Conservation (phyloP, 2,113 vertebrate species). For the human (Homo sapiens) region DNA sequence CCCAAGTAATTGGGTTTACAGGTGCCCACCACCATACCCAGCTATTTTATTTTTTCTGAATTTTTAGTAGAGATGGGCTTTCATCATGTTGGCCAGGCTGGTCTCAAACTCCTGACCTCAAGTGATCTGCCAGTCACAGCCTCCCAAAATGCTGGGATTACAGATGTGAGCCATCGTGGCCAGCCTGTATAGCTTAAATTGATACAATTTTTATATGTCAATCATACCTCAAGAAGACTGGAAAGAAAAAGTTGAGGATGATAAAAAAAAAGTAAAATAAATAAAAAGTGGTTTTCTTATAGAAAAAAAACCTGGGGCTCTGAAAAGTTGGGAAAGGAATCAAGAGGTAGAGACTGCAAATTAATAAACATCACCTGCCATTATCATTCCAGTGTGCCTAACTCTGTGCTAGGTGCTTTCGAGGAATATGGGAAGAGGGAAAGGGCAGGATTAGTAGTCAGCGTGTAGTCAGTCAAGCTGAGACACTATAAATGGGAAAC, state of each 20-base stretch:
- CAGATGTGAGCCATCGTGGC: too few species aligned
- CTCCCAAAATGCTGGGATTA: too few species aligned
- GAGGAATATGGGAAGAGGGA: background rate
- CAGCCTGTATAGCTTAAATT: background rate
- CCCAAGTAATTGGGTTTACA: too few species aligned
- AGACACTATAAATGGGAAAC: background rate
- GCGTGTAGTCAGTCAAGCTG: background rate
- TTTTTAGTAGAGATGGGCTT: too few species aligned
- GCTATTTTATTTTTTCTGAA: too few species aligned
- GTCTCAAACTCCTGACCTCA: too few species aligned
- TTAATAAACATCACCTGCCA: background rate
- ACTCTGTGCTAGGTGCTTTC: background rate
- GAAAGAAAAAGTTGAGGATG: background rate
- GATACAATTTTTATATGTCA: background rate
- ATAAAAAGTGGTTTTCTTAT: background rate
- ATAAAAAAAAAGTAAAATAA: background rate
- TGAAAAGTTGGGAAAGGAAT: background rate
- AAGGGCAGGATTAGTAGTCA: background rate
- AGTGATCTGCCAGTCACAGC: too few species aligned
- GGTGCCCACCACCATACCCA: too few species aligned
- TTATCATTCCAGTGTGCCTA: background rate
- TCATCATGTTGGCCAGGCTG: too few species aligned
- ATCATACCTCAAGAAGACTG: background rate
- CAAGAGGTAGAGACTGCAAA: background rate
- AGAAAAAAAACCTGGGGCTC: background rate